Conservation (phyloP, 2,797 vertebrate genomes). For the Onychomys torridus region DNA sequence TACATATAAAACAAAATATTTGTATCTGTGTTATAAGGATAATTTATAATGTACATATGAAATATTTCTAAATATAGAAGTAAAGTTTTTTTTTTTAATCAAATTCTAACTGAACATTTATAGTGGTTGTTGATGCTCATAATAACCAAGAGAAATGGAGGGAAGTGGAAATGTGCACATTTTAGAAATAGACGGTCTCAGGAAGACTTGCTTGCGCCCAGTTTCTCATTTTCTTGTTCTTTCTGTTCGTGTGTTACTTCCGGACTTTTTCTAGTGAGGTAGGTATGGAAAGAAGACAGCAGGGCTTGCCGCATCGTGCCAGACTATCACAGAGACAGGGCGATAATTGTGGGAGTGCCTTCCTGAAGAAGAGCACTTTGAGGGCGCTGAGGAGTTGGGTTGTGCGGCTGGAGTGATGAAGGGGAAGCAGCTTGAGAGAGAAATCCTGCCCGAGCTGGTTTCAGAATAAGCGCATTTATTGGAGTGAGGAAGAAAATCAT, state of each 20-base stretch:
- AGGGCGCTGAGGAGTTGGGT: neutral
- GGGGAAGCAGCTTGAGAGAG: neutral
- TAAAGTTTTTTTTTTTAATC: neutral
- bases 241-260: neutral
- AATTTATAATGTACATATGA: neutral
- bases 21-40: neutral
- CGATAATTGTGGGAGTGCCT: neutral
- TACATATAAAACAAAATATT: neutral
- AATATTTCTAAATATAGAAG: neutral
- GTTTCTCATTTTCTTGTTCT: neutral
- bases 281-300: neutral
- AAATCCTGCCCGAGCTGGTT: neutral
- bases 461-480: neutral
- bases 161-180: constrained; percentile 30
- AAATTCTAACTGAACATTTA: neutral
- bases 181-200: neutral
- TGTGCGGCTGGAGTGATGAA: neutral
- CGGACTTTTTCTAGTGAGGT: neutral
- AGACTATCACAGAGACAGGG: neutral
- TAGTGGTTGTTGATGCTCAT: neutral
- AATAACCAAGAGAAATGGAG: neutral
- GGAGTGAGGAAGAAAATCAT: neutral
- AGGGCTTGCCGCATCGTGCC: neutral
- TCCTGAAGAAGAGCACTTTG: neutral
- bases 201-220: neutral